A percentile compares a stretch with the other conserved stretches of the same genome.
Evolutionary conservation across 2,888 invertebrate genomes (phyloP).

Genomic region (Nomada hirtipes): DNA sequence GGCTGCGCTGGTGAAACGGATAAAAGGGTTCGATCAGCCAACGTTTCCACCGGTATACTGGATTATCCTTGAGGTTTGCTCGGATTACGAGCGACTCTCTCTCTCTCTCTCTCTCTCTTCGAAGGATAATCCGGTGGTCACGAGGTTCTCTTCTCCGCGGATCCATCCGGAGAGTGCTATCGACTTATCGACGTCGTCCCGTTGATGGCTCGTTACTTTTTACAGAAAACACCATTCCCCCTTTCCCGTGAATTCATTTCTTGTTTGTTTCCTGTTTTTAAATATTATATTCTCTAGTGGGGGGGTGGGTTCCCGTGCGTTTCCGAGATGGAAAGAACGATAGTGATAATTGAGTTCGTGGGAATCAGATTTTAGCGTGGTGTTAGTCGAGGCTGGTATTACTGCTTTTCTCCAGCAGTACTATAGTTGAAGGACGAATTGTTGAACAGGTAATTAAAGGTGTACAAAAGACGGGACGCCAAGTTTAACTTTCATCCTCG

Average conservation of each 20-base stretch:
- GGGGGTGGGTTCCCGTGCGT: too few relatives aligned
- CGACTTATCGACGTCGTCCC: conserved; percentile 63
- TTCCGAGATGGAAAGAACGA: too few relatives aligned
- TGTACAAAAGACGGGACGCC: too few relatives aligned
- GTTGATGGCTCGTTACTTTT: conserved; percentile 36
- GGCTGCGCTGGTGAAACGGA: conserved; percentile 60
- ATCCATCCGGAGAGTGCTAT: conserved; percentile 54
- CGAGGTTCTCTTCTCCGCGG: conserved; percentile 30
- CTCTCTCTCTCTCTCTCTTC: conserved; percentile 32
- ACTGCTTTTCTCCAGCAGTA: too few relatives aligned
- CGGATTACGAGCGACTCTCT: conserved; percentile 65
- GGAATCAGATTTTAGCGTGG: too few relatives aligned
- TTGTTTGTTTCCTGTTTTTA: background rate
- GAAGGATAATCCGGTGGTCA: conserved; percentile 60
- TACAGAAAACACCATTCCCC: conserved; percentile 3
- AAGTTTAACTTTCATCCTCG: too few relatives aligned
- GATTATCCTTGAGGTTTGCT: conserved; percentile 72
- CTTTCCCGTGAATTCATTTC: background rate
- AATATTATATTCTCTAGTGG: background rate
- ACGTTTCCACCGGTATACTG: conserved; percentile 55
- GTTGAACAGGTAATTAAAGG: too few relatives aligned
- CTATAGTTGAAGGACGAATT: too few relatives aligned
- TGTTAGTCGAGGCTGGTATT: too few relatives aligned
- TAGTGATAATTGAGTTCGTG: too few relatives aligned
- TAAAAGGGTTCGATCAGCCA: conserved; percentile 70